A percentile compares a stretch with the other conserved stretches of the same genome.
These are phyloP conservation scores for Himalopsyche kuldschensis DNA, from an alignment of 2,888 invertebrate species.

Conservation along the genomic window DNA sequence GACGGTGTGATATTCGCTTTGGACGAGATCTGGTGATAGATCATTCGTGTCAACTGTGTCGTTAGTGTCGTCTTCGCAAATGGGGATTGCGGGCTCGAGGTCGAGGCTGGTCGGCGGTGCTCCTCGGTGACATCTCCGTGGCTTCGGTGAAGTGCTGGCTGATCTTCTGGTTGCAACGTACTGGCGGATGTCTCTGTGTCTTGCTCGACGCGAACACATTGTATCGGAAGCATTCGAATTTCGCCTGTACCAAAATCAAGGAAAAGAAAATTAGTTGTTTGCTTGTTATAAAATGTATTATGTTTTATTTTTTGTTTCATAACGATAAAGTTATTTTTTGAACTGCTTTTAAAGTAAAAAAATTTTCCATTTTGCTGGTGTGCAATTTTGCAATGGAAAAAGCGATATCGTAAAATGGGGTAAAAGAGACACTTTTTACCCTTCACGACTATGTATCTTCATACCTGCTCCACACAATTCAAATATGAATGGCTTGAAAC, in stretches of 20 bases:
- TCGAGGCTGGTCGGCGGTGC: slow-evolving; percentile 31
- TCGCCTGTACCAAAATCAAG: slow-evolving; percentile 41
- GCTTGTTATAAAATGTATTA: too few species aligned
- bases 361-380: too few species aligned
- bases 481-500: too few species aligned
- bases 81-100: slow-evolving; percentile 21
- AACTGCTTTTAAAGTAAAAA: too few species aligned
- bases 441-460: too few species aligned
- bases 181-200: slow-evolving; percentile 42
- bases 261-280: too few species aligned
- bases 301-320: too few species aligned
- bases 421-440: too few species aligned
- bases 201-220: slow-evolving; percentile 44
- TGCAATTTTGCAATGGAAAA: too few species aligned
- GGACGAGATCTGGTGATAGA: slow-evolving; percentile 30
- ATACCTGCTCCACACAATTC: too few species aligned
- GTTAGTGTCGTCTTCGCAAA: slow-evolving; percentile 18
- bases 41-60: slow-evolving; percentile 6
- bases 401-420: too few species aligned
- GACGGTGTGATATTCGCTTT: slow-evolving; percentile 37
- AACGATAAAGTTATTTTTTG: too few species aligned
- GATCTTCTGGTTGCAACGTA: slow-evolving; percentile 13
- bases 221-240: slow-evolving; percentile 53
- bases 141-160: slow-evolving; percentile 35
- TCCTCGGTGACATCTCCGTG: slow-evolving; percentile 5